Conservation (phyloP, 2,888 invertebrate species). For the Leptinotarsa rubiginosa region DNA sequence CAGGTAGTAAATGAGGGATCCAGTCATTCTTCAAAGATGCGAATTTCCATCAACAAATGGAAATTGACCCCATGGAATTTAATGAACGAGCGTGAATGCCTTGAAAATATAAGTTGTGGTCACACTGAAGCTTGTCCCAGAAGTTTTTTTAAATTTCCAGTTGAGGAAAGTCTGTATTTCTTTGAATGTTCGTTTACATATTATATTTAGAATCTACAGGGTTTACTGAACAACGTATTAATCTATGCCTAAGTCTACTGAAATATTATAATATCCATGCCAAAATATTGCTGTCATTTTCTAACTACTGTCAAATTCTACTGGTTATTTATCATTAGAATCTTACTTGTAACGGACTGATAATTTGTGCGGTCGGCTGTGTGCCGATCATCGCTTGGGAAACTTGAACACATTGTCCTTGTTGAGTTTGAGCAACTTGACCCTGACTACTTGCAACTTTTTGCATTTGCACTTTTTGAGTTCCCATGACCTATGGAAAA, state of each 20-base stretch:
- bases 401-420: conserved; percentile 79
- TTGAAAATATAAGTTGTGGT: too few species aligned
- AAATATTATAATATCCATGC: conserved; percentile 28
- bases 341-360: conserved; percentile 77
- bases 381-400: conserved; percentile 76
- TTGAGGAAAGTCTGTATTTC: too few species aligned
- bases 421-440: conserved; percentile 67
- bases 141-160: too few species aligned
- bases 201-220: neutral
- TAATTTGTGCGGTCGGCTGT: conserved; percentile 78
- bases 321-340: conserved; percentile 36
- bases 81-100: too few species aligned
- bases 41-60: too few species aligned
- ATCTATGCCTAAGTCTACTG: conserved; percentile 33
- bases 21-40: too few species aligned
- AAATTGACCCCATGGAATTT: too few species aligned
- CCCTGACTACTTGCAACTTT: conserved; percentile 67
- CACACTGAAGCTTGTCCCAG: too few species aligned
- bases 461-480: conserved; percentile 69
- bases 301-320: conserved; percentile 47
- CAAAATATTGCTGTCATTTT: conserved; percentile 23
- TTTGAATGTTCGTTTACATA: neutral
- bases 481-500: conserved; percentile 61
- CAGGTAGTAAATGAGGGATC: too few species aligned
- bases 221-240: conserved; percentile 18